A percentile compares a stretch with the other conserved stretches of the same genome.
Conservation (phyloP, 2,113 vertebrate species). For the Tetrao urogallus region DNA sequence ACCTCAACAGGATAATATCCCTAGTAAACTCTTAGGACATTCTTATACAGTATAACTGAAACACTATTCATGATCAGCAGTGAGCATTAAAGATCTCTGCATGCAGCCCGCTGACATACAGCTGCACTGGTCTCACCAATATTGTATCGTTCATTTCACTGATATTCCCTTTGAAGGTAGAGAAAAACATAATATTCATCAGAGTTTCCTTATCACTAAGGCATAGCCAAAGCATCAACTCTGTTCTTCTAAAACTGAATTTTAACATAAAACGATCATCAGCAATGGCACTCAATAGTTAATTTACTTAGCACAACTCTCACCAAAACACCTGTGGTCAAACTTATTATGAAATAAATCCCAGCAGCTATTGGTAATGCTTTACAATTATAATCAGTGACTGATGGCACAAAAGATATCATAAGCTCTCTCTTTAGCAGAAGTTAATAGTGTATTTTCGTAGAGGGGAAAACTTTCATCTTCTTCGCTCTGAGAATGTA, state of each 20-base stretch:
- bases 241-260: background rate
- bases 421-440: background rate
- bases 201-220: background rate
- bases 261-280: constrained; percentile 27
- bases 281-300: background rate
- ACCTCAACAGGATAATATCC: background rate
- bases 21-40: background rate
- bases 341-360: constrained; percentile 10
- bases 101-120: background rate
- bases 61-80: background rate
- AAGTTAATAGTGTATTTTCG: background rate
- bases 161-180: background rate
- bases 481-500: background rate
- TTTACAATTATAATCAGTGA: constrained; percentile 58
- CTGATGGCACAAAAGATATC: constrained; percentile 20
- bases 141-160: background rate
- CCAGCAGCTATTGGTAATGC: constrained; percentile 29
- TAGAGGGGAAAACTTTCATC: background rate
- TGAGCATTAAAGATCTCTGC: background rate
- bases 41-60: background rate
- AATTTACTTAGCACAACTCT: background rate
- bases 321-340: constrained; percentile 36
- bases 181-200: background rate
- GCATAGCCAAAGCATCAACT: background rate
- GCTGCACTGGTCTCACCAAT: background rate